Evolutionary conservation across 1,140 invertebrate genomes (phyloP).

Genomic region (Drosophila pruinosa): DNA sequence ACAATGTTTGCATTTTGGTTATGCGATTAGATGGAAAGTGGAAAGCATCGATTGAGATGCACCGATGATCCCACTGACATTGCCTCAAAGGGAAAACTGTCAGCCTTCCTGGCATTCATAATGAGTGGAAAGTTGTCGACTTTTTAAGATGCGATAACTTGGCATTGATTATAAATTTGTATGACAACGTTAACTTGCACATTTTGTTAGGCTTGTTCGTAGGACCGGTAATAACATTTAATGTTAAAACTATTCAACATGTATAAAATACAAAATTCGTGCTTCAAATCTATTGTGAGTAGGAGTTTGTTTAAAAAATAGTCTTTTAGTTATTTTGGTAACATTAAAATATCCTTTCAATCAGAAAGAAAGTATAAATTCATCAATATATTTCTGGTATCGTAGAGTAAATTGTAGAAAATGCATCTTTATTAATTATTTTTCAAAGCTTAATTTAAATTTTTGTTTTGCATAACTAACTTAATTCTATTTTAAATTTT

Average conservation of each 20-base stretch:
- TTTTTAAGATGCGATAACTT: constrained; percentile 6
- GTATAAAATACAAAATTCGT: too few relatives aligned
- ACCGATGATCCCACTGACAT: constrained; percentile 54
- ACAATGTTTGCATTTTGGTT: constrained; percentile 45
- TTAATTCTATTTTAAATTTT: too few relatives aligned
- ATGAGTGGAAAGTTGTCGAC: constrained; percentile 64
- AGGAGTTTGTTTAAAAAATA: too few relatives aligned
- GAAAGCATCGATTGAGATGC: constrained; percentile 48
- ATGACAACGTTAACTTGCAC: background rate
- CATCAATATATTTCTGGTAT: too few relatives aligned
- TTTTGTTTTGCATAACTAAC: too few relatives aligned
- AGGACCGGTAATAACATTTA: background rate
- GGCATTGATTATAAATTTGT: background rate
- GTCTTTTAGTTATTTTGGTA: too few relatives aligned
- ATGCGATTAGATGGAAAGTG: constrained; percentile 59
- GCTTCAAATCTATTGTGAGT: too few relatives aligned
- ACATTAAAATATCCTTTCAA: too few relatives aligned
- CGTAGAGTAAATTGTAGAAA: too few relatives aligned
- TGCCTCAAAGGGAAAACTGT: constrained; percentile 24
- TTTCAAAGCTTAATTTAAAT: too few relatives aligned
- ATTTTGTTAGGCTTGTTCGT: background rate
- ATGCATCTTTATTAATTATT: too few relatives aligned
- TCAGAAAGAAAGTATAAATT: too few relatives aligned
- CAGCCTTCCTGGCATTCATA: constrained; percentile 53
- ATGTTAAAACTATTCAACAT: background rate